These are phyloP conservation scores for Condylura cristata DNA, from an alignment of 2,113 vertebrate species.

Conservation along the genomic window DNA sequence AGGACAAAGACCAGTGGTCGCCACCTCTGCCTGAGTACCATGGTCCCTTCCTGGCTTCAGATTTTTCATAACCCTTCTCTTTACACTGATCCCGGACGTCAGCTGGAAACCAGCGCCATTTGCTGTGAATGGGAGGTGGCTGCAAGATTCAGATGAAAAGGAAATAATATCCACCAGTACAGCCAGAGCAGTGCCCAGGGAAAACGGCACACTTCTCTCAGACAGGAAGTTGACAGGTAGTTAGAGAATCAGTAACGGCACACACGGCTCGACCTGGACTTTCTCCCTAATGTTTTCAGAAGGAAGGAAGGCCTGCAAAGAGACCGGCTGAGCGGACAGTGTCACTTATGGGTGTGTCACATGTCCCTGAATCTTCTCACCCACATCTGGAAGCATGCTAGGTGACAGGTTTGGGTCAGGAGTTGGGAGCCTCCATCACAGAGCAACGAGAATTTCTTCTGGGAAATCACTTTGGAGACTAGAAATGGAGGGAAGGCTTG, in stretches of 20 bases:
- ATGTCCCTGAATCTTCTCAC: not conserved
- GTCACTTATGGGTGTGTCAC: not conserved
- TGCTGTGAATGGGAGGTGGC: not conserved
- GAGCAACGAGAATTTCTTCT: not conserved
- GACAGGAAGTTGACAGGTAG: too few species aligned
- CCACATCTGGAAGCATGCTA: fast-evolving
- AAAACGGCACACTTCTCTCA: not conserved
- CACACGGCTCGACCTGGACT: not conserved
- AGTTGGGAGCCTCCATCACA: not conserved
- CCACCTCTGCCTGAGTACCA: too few species aligned
- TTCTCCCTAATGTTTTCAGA: not conserved
- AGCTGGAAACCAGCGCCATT: not conserved
- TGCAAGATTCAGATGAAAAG: not conserved
- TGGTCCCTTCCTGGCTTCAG: not conserved
- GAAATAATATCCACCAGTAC: not conserved
- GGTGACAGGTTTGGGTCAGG: not conserved
- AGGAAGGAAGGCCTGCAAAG: not conserved
- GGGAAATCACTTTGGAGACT: not conserved
- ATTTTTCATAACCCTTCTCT: not conserved
- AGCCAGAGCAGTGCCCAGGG: not conserved
- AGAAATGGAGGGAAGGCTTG: not conserved
- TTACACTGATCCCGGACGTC: not conserved
- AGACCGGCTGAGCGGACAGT: not conserved
- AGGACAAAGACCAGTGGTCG: fast-evolving
- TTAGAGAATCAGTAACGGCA: not conserved